Percentiles rank a stretch among this genome's conserved stretches.
Conservation (phyloP, 1,140 invertebrate species). For the Eupeodes corollae region DNA sequence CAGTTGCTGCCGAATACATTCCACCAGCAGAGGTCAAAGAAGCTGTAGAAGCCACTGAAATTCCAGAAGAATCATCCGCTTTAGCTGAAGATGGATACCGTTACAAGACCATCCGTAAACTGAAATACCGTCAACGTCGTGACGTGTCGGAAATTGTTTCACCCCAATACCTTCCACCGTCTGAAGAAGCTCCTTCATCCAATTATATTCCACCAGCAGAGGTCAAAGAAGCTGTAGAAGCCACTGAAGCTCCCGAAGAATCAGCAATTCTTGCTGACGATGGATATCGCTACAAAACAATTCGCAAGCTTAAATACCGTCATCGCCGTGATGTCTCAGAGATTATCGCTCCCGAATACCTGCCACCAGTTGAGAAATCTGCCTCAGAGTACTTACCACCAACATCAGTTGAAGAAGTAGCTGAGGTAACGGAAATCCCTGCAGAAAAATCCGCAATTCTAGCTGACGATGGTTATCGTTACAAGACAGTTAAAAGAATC, state of each 20-base stretch:
- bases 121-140: constrained; percentile 19
- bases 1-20: constrained; percentile 5
- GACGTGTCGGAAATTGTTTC: constrained; percentile 12
- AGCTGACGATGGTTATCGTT: no score
- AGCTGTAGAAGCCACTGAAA: constrained; percentile 4
- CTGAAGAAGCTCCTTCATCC: constrained; percentile 5
- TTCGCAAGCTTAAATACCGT: constrained; percentile 14
- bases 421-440: background rate
- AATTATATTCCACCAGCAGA: constrained; percentile 7
- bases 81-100: constrained; percentile 15
- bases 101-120: constrained; percentile 19
- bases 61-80: constrained; percentile 10
- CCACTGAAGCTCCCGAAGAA: constrained; percentile 8
- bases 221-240: constrained; percentile 9
- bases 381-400: constrained; percentile 9
- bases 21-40: constrained; percentile 11
- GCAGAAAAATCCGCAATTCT: no score
- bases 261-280: constrained; percentile 10
- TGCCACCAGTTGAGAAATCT: constrained; percentile 15
- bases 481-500: no score
- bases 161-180: constrained; percentile 13
- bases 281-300: constrained; percentile 18
- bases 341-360: constrained; percentile 15
- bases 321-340: constrained; percentile 18
- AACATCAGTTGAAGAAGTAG: constrained; percentile 13